These are phyloP conservation scores for Coptodon bakossiorum DNA, from an alignment of 2,113 vertebrate species.

Conservation along the genomic window DNA sequence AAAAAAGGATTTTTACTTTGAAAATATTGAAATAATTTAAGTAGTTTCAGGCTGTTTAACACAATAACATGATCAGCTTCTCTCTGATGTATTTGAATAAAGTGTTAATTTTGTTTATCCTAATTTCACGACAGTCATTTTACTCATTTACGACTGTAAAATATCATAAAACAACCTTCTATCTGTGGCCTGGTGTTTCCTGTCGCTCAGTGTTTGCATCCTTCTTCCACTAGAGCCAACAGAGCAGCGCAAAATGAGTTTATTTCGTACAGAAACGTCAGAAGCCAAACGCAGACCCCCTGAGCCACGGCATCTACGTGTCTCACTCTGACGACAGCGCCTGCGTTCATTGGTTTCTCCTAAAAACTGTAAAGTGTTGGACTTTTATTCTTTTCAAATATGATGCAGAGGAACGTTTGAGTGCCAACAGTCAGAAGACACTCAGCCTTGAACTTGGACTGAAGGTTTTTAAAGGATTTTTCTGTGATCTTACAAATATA, in stretches of 20 bases:
- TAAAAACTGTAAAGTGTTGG: neutral
- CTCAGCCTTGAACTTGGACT: neutral
- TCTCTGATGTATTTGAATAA: neutral
- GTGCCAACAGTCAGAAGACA: neutral
- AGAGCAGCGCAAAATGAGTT: neutral
- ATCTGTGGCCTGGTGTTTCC: neutral
- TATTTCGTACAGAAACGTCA: neutral
- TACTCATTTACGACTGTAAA: neutral
- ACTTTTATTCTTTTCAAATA: neutral
- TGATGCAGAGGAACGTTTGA: neutral
- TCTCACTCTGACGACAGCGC: neutral
- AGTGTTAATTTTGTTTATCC: neutral
- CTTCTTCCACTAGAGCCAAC: too few relatives aligned
- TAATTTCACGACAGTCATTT: neutral
- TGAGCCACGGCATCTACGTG: rapidly evolving
- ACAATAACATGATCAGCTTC: neutral
- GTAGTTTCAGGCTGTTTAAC: neutral
- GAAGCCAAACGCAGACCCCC: neutral
- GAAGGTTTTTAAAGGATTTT: neutral
- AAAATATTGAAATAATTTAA: neutral
- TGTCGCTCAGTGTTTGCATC: neutral
- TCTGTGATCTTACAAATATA: neutral
- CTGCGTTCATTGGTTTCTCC: neutral
- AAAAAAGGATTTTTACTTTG: neutral
- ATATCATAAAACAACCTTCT: neutral